These are phyloP conservation scores for Pangasius djambal DNA, from an alignment of 2,797 vertebrate species.

Conservation along the genomic window DNA sequence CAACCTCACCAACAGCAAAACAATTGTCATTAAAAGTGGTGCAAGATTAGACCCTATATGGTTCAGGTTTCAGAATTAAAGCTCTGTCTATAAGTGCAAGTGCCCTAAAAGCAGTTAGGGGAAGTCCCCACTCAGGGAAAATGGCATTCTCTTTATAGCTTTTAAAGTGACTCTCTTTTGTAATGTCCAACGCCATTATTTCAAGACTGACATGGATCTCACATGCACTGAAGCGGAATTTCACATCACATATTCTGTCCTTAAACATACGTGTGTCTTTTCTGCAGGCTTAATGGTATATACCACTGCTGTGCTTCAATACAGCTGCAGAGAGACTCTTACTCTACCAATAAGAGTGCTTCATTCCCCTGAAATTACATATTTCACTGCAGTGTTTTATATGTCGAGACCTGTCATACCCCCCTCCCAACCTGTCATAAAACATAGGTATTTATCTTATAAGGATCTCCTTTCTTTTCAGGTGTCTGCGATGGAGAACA, in stretches of 20 bases:
- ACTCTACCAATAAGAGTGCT: neutral
- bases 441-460: constrained; percentile 36
- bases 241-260: neutral
- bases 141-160: neutral
- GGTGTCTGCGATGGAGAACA: constrained; percentile 99
- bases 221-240: neutral
- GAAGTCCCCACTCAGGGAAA: neutral
- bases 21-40: neutral
- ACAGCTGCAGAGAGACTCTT: neutral
- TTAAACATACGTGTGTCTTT: neutral
- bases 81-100: neutral
- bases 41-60: neutral
- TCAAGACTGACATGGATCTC: neutral
- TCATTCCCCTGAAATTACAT: neutral
- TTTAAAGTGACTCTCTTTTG: neutral
- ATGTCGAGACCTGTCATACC: neutral
- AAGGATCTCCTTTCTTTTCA: constrained; percentile 56
- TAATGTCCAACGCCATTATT: neutral
- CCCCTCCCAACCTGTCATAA: constrained; percentile 16
- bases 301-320: neutral
- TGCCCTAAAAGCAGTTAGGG: neutral
- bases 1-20: neutral
- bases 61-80: constrained; percentile 31
- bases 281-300: constrained; percentile 8
- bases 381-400: neutral